Evolutionary conservation across 1,140 invertebrate species (phyloP), one percentile per base, ranked within the genome.

Genomic region (Pogonomyrmex barbatus): DNA sequence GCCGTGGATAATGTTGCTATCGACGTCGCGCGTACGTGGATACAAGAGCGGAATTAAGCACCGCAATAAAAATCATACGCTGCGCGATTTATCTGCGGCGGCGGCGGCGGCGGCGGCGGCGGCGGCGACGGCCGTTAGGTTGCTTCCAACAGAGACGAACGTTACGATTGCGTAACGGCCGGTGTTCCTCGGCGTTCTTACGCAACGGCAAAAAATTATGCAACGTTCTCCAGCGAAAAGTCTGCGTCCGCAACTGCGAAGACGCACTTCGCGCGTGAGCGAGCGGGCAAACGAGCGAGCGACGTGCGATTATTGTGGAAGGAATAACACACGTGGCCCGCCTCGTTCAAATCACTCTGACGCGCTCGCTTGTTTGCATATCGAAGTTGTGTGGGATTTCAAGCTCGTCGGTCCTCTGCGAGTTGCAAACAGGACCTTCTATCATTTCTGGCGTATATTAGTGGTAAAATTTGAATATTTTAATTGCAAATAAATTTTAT

Each of bases 151-250:
- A 47, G 78, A 81, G 79, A 81, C 65, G 68, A 39, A 50, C 68
- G 79, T 24, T 83, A 73, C 42, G 85, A 73, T 86, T 86, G 58
- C 78, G 60, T 52, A 86, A 86, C 67, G 33, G 42, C 33, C 73
- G 67, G 65, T 45, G 77, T 73, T 73, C 39, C 36, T n/a, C 54
- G 67, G 10, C 39, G 79, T 17, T 70, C 79, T 82, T 82, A 73
- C 79, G 67, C 79, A 82, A 82, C 79, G 52, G 54, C 79, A 42
- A 81, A 88, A 88, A 88, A 87, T 88, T 88, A 88, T 81, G 87
- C 87, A 88, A 87, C 58, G 58, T 52, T 65, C 24, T 24, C 85
- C 75, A 39, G 75, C 77, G 84, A 92, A 92, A 91, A 91, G 87
- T 91, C 76, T 36, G 84, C 71, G 62, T 68, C 76, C 36, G 81